Percentiles rank a stretch among this genome's conserved stretches.
phyloP scores from a whole-genome alignment of 2,888 invertebrate genomes.

The Cyclophora albipunctata region DNA sequence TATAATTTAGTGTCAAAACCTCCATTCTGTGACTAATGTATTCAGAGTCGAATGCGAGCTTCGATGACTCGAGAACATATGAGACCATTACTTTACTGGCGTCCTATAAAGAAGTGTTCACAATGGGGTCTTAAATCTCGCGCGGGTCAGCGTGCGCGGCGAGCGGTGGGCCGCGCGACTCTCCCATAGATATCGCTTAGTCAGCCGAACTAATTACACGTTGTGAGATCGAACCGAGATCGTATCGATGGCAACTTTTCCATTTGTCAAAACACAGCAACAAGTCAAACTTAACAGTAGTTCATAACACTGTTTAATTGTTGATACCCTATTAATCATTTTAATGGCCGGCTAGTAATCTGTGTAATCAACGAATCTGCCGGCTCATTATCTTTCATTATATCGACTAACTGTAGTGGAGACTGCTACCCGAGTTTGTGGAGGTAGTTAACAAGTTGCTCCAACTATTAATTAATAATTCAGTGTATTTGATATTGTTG shows the following conservation, averaged over 20 bases:
- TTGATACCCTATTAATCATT: conserved; percentile 29
- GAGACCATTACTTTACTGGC: conserved; percentile 35
- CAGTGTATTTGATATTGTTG: too few species aligned
- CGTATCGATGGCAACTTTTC: conserved; percentile 31
- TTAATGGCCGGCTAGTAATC: conserved; percentile 21
- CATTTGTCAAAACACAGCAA: conserved; percentile 41
- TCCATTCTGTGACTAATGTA: conserved; percentile 52
- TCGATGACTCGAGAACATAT: conserved; percentile 34
- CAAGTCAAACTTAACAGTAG: conserved; percentile 10
- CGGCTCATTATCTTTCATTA: conserved; percentile 6
- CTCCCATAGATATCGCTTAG: conserved; percentile 53
- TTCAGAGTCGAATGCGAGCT: conserved; percentile 32
- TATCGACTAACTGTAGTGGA: conserved; percentile 6
- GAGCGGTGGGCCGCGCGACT: conserved; percentile 14
- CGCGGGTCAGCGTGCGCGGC: conserved; percentile 27
- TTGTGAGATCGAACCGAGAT: conserved; percentile 36
- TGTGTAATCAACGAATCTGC: conserved; percentile 8
- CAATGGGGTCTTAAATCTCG: conserved; percentile 44
- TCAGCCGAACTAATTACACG: conserved; percentile 52
- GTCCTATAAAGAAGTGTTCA: conserved; percentile 42
- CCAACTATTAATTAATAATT: too few species aligned
- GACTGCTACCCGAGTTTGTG: conserved; percentile 4
- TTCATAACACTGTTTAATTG: conserved; percentile 25
- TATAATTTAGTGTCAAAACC: conserved; percentile 41
- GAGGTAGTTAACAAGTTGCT: too few species aligned